Conservation (phyloP, 2,888 invertebrate species). For the Bruchidius siliquastri region DNA sequence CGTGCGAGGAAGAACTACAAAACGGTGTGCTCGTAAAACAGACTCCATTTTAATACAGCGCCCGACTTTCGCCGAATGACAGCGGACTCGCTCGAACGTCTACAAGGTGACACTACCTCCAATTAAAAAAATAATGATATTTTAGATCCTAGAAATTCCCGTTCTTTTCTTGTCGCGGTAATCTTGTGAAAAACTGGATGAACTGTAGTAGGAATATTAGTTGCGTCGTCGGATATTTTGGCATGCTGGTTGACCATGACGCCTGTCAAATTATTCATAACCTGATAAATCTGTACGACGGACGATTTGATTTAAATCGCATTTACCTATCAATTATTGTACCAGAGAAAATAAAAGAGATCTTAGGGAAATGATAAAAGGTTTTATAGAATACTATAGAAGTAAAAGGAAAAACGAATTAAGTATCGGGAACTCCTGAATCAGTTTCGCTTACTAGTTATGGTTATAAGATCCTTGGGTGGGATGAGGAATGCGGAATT, state of each 20-base stretch:
- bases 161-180: neutral
- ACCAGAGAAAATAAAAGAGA: no score
- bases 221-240: neutral
- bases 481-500: no score
- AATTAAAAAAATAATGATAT: no score
- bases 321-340: no score
- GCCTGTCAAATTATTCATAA: neutral
- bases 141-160: no score
- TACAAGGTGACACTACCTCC: neutral
- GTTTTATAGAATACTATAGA: no score
- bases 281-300: neutral
- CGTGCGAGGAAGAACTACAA: conserved; percentile 37
- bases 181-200: neutral
- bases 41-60: conserved; percentile 34
- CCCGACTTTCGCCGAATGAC: conserved; percentile 14
- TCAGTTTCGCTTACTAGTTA: no score
- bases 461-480: no score
- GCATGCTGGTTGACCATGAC: neutral
- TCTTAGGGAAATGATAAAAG: no score
- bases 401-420: no score
- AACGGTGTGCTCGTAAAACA: conserved; percentile 37
- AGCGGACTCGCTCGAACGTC: conserved; percentile 13
- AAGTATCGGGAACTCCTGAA: no score
- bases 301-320: neutral
- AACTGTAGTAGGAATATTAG: neutral